phyloP scores from a whole-genome alignment of 2,797 vertebrate genomes.

The Diglossa cyanea region DNA sequence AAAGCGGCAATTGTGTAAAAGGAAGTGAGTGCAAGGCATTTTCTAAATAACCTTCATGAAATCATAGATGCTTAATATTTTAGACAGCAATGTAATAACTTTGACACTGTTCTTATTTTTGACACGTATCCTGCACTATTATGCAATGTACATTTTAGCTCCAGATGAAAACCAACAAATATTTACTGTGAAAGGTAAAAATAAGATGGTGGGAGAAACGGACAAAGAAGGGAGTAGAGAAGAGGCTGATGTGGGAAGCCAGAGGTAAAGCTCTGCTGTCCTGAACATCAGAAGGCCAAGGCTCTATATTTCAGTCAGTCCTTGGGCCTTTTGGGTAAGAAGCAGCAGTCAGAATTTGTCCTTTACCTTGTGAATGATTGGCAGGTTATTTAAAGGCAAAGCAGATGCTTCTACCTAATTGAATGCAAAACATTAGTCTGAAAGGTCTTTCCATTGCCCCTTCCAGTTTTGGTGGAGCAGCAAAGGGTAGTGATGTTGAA shows the following conservation, averaged over 20 bases:
- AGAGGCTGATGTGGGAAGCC: background rate
- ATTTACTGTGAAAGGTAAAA: background rate
- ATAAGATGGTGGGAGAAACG: background rate
- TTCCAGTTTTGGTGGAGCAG: constrained; percentile 28
- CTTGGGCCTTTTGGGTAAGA: background rate
- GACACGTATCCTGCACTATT: background rate
- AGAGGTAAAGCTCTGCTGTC: background rate
- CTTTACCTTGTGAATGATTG: constrained; percentile 14
- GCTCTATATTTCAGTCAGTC: background rate
- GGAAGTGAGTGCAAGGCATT: background rate
- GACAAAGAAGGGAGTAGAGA: background rate
- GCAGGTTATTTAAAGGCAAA: constrained; percentile 46
- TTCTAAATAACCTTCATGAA: background rate
- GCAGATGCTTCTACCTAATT: constrained; percentile 14
- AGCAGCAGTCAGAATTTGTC: background rate
- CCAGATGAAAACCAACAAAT: background rate
- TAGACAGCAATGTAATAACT: background rate
- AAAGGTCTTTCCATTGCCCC: constrained; percentile 7
- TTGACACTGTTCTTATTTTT: background rate
- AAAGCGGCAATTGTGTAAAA: background rate
- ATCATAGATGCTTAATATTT: background rate
- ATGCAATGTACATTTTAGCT: background rate
- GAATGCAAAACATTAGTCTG: constrained; percentile 33
- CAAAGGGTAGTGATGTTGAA: constrained; percentile 32
- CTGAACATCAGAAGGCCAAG: background rate